Base-by-base conservation (phyloP, 53 echinoderm and acorn worm species). In the Patiria pectinifera region DNA sequence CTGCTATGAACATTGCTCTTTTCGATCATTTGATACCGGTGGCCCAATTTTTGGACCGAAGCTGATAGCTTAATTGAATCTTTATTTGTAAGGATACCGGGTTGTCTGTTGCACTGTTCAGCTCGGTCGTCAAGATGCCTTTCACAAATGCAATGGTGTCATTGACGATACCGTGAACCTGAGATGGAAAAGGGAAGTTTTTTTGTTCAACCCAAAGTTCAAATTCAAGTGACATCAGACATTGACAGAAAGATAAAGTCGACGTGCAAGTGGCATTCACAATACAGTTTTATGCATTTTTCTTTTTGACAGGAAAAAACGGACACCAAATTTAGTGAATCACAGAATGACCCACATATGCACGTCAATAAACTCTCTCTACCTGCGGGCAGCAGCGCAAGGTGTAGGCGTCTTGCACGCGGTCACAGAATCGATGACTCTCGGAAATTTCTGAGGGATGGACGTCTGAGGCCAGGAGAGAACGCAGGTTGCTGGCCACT, bases 71-170 rank as follows among this genome's bases (percentile, higher is more conserved):
- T 35, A 11, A 11, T 18, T 6, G 69, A 4, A 15, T 69, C 15
- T 69, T 69, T 21, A 21, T 24, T 74, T 59, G 25, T 62, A 95
- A 99, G 99, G 99, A 99, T 99, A 99, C 99, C 83, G 99, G 99
- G 66, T 99, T 99, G 82, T 99, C 99, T 15, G 99, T 99, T 6
- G 99, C 99, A 91, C 99, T 99, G 92, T 99, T 99, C 95, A 99
- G 95, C 90, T 99, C 99, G 0, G 96, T 99, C 10, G 94, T 96
- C 19, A 99, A 87, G 92, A 99, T 92, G 44, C 95, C 96, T 47
- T 85, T 84, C 24, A 99, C 99, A 94, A 99, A 99, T 10, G 97
- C 96, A 76, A 99, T 97, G 2, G 99, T 99, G 76, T 99, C 99
- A 91, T 91, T 92, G 48, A 99, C 99, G 26, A 99, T 91, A 25